Conservation (phyloP, 2,888 invertebrate species). For the Drosophila prolongata region DNA sequence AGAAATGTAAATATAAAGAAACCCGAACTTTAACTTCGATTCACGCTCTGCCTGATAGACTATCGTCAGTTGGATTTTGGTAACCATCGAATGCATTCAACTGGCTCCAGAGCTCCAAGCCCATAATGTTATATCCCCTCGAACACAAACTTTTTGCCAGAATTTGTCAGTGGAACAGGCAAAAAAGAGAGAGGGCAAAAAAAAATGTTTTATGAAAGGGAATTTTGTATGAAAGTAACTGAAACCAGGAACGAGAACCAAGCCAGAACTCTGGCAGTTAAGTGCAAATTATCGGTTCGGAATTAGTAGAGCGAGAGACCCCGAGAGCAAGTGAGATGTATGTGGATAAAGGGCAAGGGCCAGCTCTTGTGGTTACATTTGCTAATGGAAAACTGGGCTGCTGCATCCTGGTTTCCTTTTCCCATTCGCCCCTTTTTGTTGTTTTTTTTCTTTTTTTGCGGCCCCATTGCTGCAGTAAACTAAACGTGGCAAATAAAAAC, state of each 20-base stretch:
- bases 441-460: slow-evolving; percentile 1
- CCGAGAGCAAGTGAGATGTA: slow-evolving; percentile 5
- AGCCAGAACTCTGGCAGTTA: slow-evolving; percentile 52
- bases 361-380: slow-evolving; percentile 71
- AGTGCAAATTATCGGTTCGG: slow-evolving; percentile 69
- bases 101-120: slow-evolving; percentile 6
- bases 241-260: slow-evolving; percentile 40
- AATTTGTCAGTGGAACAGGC: slow-evolving; percentile 28
- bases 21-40: not conserved
- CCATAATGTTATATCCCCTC: slow-evolving; percentile 6
- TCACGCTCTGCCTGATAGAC: slow-evolving; percentile 9
- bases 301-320: slow-evolving; percentile 58
- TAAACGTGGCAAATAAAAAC: slow-evolving; percentile 25
- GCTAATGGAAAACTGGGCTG: slow-evolving; percentile 66
- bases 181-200: not conserved
- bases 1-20: slow-evolving; percentile 16
- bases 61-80: slow-evolving; percentile 8
- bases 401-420: too few species aligned
- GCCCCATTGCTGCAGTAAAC: slow-evolving; percentile 1
- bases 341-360: not conserved
- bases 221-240: slow-evolving; percentile 66
- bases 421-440: too few species aligned
- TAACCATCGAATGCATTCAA: slow-evolving; percentile 11
- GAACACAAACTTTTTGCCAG: slow-evolving; percentile 29
- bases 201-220: slow-evolving; percentile 62